Percentiles rank a stretch among this genome's conserved stretches.
phyloP scores from a whole-genome alignment of 1,140 invertebrate genomes.

The silkworm (Bombyx mori) region ASM3026992v2 NC_085116.1:9413001-9413500 shows the following conservation, averaged over 20 bases:
- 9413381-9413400: slow-evolving; percentile 88
- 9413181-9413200: too few relatives aligned
- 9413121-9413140: too few relatives aligned
- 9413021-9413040: too few relatives aligned
- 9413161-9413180: too few relatives aligned
- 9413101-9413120: too few relatives aligned
- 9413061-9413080: too few relatives aligned
- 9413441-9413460: slow-evolving; percentile 83
- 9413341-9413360: slow-evolving; percentile 91
- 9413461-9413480: slow-evolving; percentile 86
- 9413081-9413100: too few relatives aligned
- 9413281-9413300: slow-evolving; percentile 93
- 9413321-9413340: slow-evolving; percentile 88
- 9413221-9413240: background rate
- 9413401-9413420: slow-evolving; percentile 87
- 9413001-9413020: too few relatives aligned
- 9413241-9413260: slow-evolving; percentile 49
- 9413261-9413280: slow-evolving; percentile 74
- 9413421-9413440: slow-evolving; percentile 89
- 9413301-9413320: slow-evolving; percentile 87
- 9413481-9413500: slow-evolving; percentile 94
- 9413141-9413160: too few relatives aligned
- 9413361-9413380: slow-evolving; percentile 82
- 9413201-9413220: background rate
- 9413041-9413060: too few relatives aligned